These are phyloP conservation scores for Spilosoma lubricipeda DNA, from an alignment of 2,888 invertebrate genomes.

Conservation along the genomic window DNA sequence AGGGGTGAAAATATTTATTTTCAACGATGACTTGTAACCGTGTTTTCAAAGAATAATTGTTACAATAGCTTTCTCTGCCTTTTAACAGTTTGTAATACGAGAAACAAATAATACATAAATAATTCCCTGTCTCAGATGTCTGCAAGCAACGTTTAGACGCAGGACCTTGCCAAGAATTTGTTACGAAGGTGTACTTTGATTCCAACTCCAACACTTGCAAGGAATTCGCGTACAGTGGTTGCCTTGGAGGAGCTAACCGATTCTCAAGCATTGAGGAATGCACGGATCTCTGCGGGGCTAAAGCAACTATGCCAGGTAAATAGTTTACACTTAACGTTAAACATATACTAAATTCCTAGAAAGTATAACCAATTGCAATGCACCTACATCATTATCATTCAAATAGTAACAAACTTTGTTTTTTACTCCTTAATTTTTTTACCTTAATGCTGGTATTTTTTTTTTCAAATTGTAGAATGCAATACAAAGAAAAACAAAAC, in stretches of 20 bases:
- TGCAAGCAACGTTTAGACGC: slow-evolving; percentile 89
- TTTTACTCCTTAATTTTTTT: too few species aligned
- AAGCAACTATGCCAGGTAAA: slow-evolving; percentile 49
- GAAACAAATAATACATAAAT: neutral
- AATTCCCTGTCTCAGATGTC: slow-evolving; percentile 84
- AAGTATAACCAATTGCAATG: too few species aligned
- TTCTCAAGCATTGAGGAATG: slow-evolving; percentile 91
- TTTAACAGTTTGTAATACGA: neutral
- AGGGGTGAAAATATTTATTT: neutral
- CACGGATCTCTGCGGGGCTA: slow-evolving; percentile 70
- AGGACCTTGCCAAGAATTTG: slow-evolving; percentile 89
- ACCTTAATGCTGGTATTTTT: too few species aligned
- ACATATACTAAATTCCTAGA: too few species aligned
- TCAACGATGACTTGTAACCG: too few species aligned
- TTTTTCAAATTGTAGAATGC: too few species aligned
- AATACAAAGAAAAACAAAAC: too few species aligned
- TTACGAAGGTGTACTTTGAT: slow-evolving; percentile 91
- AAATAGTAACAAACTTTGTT: too few species aligned
- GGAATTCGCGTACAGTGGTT: slow-evolving; percentile 93
- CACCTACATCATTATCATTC: too few species aligned
- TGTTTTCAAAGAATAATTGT: neutral
- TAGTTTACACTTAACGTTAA: neutral
- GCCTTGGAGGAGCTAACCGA: slow-evolving; percentile 94
- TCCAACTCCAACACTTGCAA: slow-evolving; percentile 86
- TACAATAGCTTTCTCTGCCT: neutral